Conservation (phyloP, 2,888 invertebrate genomes). For the Cyclophora punctaria region DNA sequence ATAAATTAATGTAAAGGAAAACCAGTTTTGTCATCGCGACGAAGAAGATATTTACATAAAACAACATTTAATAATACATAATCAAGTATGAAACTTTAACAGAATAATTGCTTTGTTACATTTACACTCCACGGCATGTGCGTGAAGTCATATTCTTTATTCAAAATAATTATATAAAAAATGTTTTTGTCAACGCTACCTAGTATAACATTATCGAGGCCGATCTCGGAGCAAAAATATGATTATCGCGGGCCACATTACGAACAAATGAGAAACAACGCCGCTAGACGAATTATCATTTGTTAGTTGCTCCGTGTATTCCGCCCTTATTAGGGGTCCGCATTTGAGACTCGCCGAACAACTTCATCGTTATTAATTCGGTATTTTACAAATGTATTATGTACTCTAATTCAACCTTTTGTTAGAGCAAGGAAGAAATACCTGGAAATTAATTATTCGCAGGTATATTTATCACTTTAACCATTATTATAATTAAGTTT, state of each 20-base stretch:
- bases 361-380: too few species aligned
- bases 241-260: constrained; percentile 55
- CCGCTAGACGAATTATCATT: constrained; percentile 29
- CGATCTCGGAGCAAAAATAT: constrained; percentile 61
- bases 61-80: background rate
- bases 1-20: background rate
- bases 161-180: background rate
- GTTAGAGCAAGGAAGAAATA: too few species aligned
- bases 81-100: background rate
- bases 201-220: constrained; percentile 47
- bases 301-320: constrained; percentile 17
- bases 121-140: background rate
- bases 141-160: background rate
- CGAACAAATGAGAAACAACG: constrained; percentile 52
- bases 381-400: too few species aligned
- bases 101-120: too few species aligned
- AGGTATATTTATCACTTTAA: too few species aligned
- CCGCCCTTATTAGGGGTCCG: constrained; percentile 2
- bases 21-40: background rate
- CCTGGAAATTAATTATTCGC: too few species aligned
- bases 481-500: too few species aligned
- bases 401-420: too few species aligned
- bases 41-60: background rate
- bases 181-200: constrained; percentile 33
- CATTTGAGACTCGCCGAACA: background rate